Evolutionary conservation across 2,113 vertebrate genomes (phyloP).

Genomic region (Sinocyclocheilus anshuiensis): DNA sequence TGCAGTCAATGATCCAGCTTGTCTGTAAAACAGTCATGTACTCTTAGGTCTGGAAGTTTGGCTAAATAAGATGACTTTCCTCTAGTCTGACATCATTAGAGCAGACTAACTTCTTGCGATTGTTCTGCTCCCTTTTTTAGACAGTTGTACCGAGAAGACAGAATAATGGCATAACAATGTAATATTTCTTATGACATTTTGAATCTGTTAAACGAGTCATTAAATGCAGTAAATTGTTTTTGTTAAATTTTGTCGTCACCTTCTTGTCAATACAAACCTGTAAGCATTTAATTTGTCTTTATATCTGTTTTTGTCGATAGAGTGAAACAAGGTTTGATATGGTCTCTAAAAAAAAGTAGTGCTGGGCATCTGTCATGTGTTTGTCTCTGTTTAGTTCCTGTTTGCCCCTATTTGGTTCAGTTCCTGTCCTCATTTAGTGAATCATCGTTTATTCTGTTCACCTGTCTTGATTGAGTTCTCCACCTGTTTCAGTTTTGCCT

Average conservation of each 20-base stretch:
- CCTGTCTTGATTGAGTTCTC: too few species aligned
- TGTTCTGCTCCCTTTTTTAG: not conserved
- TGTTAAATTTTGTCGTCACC: not conserved
- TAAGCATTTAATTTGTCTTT: not conserved
- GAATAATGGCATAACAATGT: not conserved
- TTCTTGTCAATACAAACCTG: not conserved
- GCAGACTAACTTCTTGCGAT: not conserved
- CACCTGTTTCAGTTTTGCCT: too few species aligned
- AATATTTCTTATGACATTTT: not conserved
- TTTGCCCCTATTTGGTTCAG: too few species aligned
- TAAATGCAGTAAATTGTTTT: not conserved
- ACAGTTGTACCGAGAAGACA: not conserved
- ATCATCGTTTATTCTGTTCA: too few species aligned
- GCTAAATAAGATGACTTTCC: slow-evolving; percentile 69
- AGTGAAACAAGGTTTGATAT: too few species aligned
- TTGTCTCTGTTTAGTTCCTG: too few species aligned
- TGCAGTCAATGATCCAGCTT: slow-evolving; percentile 33
- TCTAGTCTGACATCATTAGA: slow-evolving; percentile 62
- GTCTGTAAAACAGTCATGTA: slow-evolving; percentile 40
- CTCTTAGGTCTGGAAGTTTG: slow-evolving; percentile 51
- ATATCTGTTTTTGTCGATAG: too few species aligned
- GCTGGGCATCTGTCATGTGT: too few species aligned
- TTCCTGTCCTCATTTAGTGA: too few species aligned
- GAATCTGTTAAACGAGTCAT: not conserved
- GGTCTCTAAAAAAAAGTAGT: too few species aligned